A percentile compares a stretch with the other conserved stretches of the same genome.
Conservation (phyloP, 2,888 invertebrate species). For the Chalcosyrphus nemorum region DNA sequence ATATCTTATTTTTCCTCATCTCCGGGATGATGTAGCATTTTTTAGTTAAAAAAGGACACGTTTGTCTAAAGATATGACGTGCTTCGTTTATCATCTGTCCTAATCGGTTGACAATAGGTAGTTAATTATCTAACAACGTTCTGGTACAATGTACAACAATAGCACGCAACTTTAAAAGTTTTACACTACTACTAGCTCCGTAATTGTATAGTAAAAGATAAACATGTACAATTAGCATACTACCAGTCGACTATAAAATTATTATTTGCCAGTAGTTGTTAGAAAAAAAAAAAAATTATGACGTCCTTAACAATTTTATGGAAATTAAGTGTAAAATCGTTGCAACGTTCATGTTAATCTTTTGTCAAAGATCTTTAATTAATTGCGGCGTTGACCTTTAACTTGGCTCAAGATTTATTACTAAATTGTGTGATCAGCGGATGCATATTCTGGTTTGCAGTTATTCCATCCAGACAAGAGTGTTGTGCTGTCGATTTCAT, state of each 20-base stretch:
- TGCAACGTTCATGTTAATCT: background rate
- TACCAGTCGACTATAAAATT: conserved; percentile 39
- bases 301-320: conserved; percentile 36
- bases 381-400: conserved; percentile 8
- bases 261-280: conserved; percentile 18
- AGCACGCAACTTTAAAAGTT: conserved; percentile 34
- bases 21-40: too few relatives aligned
- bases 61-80: too few relatives aligned
- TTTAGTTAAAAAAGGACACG: too few relatives aligned
- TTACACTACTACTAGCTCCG: background rate
- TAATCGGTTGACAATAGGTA: conserved; percentile 19
- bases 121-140: conserved; percentile 1
- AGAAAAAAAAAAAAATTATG: conserved; percentile 17
- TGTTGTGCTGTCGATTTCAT: background rate
- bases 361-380: background rate
- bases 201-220: conserved; percentile 33
- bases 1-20: background rate
- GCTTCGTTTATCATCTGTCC: background rate
- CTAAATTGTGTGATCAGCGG: background rate
- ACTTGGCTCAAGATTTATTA: conserved; percentile 18
- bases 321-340: conserved; percentile 58
- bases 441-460: background rate
- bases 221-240: conserved; percentile 47
- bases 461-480: background rate
- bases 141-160: background rate